These are phyloP conservation scores for Glyptemys insculpta DNA, from an alignment of 2,797 vertebrate genomes.

Conservation along the genomic window DNA sequence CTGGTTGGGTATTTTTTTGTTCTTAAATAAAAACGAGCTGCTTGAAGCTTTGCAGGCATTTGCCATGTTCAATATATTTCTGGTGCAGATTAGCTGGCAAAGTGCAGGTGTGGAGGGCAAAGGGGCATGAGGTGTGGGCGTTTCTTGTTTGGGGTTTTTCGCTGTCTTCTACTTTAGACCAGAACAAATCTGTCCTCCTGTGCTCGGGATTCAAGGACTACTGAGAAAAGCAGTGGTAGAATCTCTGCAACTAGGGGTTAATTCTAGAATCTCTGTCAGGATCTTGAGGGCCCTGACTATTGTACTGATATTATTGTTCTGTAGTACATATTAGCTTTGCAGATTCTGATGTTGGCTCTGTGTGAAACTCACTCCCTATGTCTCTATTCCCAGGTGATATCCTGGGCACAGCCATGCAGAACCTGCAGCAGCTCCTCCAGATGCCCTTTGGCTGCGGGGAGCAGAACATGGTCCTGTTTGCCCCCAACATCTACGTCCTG, in stretches of 20 bases:
- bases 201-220: background rate
- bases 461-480: conserved; percentile 86
- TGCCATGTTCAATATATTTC: background rate
- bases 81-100: background rate
- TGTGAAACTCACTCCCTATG: background rate
- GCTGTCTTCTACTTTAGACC: background rate
- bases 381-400: conserved; percentile 81
- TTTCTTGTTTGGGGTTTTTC: background rate
- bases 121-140: background rate
- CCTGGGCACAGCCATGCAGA: conserved; percentile 84
- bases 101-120: background rate
- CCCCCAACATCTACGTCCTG: conserved; percentile 86
- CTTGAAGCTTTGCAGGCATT: background rate
- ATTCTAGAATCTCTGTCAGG: background rate
- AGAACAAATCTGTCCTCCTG: background rate
- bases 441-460: conserved; percentile 89
- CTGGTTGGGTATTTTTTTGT: background rate
- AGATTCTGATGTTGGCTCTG: background rate
- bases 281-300: background rate
- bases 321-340: background rate
- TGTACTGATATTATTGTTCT: background rate
- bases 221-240: background rate
- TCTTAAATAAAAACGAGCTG: background rate
- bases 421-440: conserved; percentile 81
- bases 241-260: background rate